Conservation (phyloP, 2,888 invertebrate species). For the Erynnis tages region DNA sequence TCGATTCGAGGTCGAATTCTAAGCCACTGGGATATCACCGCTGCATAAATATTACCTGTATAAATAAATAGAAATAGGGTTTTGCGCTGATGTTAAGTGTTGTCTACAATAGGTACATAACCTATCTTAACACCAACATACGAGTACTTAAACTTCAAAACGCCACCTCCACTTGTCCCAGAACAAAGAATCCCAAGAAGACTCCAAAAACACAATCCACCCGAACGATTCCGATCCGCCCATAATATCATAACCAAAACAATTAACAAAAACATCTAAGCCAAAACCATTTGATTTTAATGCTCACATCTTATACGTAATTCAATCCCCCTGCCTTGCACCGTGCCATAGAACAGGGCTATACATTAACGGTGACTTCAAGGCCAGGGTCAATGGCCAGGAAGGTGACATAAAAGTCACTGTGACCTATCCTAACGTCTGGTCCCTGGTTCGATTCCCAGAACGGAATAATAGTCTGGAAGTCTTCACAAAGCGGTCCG, state of each 20-base stretch:
- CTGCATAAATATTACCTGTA: no score
- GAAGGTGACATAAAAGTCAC: slow-evolving; percentile 69
- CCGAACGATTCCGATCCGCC: no score
- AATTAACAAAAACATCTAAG: background rate
- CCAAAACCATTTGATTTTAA: background rate
- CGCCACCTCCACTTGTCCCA: no score
- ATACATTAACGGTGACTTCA: slow-evolving; percentile 35
- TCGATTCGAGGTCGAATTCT: no score
- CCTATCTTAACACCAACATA: no score
- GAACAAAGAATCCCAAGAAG: no score
- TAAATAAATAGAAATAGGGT: no score
- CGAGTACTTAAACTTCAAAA: no score
- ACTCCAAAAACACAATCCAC: no score
- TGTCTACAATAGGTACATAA: no score
- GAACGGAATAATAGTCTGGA: slow-evolving; percentile 55
- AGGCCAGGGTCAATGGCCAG: slow-evolving; percentile 54
- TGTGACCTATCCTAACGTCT: slow-evolving; percentile 63
- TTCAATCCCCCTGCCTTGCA: slow-evolving; percentile 3
- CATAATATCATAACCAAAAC: slow-evolving; percentile 2
- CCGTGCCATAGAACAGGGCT: slow-evolving; percentile 9
- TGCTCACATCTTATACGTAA: background rate
- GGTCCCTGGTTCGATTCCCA: slow-evolving; percentile 56
- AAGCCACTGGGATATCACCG: no score
- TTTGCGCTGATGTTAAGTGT: no score
- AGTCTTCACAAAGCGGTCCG: slow-evolving; percentile 39